phyloP scores from a whole-genome alignment of 2,888 invertebrate species.

The Trachelus iudaicus region DNA sequence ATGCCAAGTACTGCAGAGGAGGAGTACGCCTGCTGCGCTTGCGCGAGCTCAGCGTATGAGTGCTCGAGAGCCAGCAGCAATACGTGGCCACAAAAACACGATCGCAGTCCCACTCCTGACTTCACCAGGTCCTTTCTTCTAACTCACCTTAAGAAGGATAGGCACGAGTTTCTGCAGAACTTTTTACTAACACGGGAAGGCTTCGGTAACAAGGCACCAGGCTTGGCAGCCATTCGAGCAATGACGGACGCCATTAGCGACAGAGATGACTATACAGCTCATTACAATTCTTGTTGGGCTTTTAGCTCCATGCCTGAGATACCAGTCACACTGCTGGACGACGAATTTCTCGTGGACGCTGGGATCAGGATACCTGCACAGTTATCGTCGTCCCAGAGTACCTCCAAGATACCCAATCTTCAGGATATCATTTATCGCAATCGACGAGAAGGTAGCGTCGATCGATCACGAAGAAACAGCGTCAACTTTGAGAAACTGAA shows the following conservation, averaged over 20 bases:
- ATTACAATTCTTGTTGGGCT: conserved; percentile 61
- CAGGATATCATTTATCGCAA: conserved; percentile 53
- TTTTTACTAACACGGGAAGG: conserved; percentile 39
- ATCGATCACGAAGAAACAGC: conserved; percentile 34
- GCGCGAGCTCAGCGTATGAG: neutral
- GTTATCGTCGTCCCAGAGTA: conserved; percentile 50
- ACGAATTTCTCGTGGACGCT: conserved; percentile 62
- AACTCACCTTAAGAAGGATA: conserved; percentile 46
- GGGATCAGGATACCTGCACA: conserved; percentile 60
- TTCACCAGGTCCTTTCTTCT: conserved; percentile 43
- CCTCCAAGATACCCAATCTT: conserved; percentile 56
- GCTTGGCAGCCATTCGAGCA: conserved; percentile 39
- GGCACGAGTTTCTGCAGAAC: conserved; percentile 46
- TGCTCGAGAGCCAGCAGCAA: neutral
- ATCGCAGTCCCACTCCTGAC: conserved; percentile 33
- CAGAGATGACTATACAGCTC: conserved; percentile 26
- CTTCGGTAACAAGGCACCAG: conserved; percentile 31
- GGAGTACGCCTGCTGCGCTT: conserved; percentile 20
- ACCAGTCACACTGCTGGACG: conserved; percentile 56
- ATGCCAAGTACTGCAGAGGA: conserved; percentile 29
- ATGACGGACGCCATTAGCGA: conserved; percentile 33
- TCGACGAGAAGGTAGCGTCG: conserved; percentile 38
- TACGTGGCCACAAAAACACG: conserved; percentile 16
- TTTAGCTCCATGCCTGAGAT: conserved; percentile 63
- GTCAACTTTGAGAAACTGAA: conserved; percentile 42